phyloP scores from a whole-genome alignment of 92 coral and sea anemone species.

The Porites divaricata region DNA sequence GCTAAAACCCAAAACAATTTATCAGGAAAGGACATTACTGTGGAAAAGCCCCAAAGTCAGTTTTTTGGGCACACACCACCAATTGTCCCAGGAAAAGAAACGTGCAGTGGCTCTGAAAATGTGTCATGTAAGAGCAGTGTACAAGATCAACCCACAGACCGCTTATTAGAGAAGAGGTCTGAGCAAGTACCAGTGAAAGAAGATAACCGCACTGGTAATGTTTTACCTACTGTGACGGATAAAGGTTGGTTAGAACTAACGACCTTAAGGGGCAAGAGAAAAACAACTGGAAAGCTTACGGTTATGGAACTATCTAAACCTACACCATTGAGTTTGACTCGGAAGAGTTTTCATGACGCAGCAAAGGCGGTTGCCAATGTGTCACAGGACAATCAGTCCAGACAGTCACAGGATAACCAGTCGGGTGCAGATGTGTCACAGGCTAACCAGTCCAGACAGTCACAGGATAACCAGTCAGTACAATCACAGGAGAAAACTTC shows the following conservation, averaged over 20 bases:
- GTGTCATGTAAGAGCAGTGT: neutral
- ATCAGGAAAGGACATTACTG: too few species aligned
- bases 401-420: too few species aligned
- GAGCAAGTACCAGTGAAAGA: neutral
- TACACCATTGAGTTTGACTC: neutral
- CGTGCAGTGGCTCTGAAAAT: neutral
- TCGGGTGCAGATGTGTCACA: neutral
- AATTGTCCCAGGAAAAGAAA: too few species aligned
- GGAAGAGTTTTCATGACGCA: neutral
- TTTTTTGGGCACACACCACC: too few species aligned
- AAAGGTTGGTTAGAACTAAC: neutral
- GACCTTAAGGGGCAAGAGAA: conserved; percentile 6
- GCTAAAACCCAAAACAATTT: neutral
- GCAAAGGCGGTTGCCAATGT: neutral
- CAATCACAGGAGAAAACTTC: neutral
- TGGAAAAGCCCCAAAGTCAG: too few species aligned
- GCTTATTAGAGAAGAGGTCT: neutral
- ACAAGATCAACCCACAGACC: neutral
- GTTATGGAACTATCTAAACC: neutral
- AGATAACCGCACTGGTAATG: neutral
- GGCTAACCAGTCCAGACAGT: too few species aligned
- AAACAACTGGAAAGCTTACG: neutral
- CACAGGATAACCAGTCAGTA: neutral
- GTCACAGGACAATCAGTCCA: too few species aligned
- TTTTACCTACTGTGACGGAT: neutral